Evolutionary conservation across 35 echinoderm and acorn worm species (phyloP).

Genomic region (Lytechinus variegatus): DNA sequence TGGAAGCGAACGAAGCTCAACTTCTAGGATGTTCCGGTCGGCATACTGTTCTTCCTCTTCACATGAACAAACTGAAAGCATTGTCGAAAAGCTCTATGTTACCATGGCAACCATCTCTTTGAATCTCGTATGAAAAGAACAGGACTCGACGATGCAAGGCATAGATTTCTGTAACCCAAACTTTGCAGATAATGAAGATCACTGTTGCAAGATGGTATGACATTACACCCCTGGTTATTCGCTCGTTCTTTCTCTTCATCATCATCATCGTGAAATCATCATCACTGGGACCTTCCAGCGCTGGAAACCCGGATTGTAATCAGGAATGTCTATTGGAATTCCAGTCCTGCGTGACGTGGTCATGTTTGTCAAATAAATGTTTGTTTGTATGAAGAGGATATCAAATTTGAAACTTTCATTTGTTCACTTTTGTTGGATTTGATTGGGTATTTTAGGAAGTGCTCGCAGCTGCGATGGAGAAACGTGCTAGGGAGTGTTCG

Average conservation of each 20-base stretch:
- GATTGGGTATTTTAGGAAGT: too few relatives aligned
- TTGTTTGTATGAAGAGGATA: neutral
- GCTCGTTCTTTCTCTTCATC: neutral
- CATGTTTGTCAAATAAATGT: constrained; percentile 8
- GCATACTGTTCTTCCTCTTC: constrained; percentile 30
- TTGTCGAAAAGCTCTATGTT: neutral
- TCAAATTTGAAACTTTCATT: neutral
- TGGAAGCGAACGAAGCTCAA: constrained; percentile 98
- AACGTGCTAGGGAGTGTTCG: too few relatives aligned
- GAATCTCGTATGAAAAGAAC: neutral
- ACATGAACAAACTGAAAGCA: constrained; percentile 11
- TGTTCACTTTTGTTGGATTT: neutral
- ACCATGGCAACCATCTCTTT: neutral
- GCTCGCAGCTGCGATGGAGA: too few relatives aligned
- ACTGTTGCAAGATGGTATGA: neutral
- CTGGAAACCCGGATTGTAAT: neutral
- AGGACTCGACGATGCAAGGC: neutral
- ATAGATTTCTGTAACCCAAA: neutral
- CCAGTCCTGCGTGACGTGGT: neutral
- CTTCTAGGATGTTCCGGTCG: constrained; percentile 72
- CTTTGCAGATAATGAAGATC: neutral
- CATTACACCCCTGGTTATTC: neutral
- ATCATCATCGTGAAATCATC: constrained; percentile 41
- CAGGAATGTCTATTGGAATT: neutral
- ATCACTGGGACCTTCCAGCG: neutral